These are phyloP conservation scores for Chionomys nivalis DNA, from an alignment of 2,113 vertebrate species.

Conservation along the genomic window DNA sequence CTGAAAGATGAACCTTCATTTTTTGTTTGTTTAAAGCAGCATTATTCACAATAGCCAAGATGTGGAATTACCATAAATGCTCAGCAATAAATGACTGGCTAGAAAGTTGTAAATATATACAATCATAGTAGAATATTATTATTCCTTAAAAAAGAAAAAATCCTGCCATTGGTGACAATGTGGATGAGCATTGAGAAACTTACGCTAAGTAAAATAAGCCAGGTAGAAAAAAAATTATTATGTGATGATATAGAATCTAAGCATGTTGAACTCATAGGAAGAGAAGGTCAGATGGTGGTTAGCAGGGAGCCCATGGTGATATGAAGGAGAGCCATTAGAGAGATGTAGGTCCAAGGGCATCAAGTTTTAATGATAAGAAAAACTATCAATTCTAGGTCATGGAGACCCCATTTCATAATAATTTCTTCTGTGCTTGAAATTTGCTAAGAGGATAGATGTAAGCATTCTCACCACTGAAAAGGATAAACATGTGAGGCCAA, in stretches of 20 bases:
- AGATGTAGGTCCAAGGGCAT: neutral
- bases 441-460: neutral
- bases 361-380: neutral
- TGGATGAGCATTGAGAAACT: neutral
- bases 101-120: neutral
- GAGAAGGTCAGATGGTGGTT: neutral
- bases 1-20: neutral
- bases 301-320: neutral
- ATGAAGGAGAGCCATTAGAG: neutral
- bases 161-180: neutral
- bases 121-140: neutral
- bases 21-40: neutral
- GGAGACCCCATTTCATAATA: neutral
- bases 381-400: neutral
- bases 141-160: neutral
- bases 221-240: neutral
- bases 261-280: neutral
- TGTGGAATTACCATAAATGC: neutral
- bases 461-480: neutral
- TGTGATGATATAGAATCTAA: neutral
- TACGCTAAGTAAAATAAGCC: neutral
- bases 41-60: neutral
- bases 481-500: neutral
- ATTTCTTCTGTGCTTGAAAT: neutral
- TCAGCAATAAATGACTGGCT: neutral